Evolutionary conservation across 2,113 vertebrate species (phyloP).

Genomic region (Recurvirostra avosetta): DNA sequence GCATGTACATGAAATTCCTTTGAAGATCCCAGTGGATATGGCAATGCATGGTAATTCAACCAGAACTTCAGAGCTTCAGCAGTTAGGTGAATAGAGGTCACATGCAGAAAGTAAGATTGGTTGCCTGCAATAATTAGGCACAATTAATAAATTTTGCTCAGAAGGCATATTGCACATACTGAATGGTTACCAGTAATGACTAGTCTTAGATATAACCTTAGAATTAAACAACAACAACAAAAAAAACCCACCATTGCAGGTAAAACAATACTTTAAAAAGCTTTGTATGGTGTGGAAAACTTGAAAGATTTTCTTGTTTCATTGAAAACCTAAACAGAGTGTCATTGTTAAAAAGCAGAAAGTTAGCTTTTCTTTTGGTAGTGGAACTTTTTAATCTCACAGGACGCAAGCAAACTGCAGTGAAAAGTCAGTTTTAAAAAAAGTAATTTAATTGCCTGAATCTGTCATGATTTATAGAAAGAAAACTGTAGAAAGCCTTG

Average conservation of each 20-base stretch:
- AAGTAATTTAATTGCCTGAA: background rate
- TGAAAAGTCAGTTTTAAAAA: background rate
- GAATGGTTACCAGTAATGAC: background rate
- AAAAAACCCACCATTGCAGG: background rate
- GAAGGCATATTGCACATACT: background rate
- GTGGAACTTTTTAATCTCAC: background rate
- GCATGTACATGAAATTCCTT: background rate
- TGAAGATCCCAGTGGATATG: background rate
- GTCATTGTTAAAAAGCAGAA: background rate
- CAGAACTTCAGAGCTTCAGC: background rate
- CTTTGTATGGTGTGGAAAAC: background rate
- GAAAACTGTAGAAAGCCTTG: background rate
- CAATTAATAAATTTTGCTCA: background rate
- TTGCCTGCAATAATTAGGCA: background rate
- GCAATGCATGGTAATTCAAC: background rate
- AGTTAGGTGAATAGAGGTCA: background rate
- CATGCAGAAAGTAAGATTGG: background rate
- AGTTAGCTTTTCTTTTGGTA: background rate
- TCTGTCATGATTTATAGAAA: background rate
- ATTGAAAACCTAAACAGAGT: background rate
- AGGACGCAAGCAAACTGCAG: background rate
- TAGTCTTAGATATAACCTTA: background rate
- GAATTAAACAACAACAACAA: background rate
- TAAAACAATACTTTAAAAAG: background rate
- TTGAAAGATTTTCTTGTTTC: background rate